A percentile compares a stretch with the other conserved stretches of the same genome.
These are phyloP conservation scores for Pachliopta kotzebuea DNA, from an alignment of 2,888 invertebrate species.

Conservation along the genomic window DNA sequence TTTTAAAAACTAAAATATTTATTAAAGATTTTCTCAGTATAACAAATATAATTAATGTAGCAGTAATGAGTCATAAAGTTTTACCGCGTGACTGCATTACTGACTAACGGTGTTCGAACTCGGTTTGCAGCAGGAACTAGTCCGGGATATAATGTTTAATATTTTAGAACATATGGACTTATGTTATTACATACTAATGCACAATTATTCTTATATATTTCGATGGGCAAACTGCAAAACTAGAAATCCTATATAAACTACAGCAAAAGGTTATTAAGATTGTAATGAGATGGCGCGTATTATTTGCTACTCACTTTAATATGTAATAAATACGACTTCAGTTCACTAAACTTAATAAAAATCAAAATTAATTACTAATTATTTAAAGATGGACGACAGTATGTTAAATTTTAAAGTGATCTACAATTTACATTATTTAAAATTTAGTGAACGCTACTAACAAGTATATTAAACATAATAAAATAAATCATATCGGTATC, in stretches of 20 bases:
- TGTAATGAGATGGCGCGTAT: slow-evolving; percentile 6
- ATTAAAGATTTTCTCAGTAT: no score
- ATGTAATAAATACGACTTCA: no score
- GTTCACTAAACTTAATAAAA: no score
- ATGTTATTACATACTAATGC: slow-evolving; percentile 9
- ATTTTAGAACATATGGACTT: slow-evolving; percentile 30
- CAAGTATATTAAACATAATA: no score
- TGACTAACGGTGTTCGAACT: slow-evolving; percentile 53
- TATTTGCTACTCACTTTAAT: slow-evolving; percentile 1
- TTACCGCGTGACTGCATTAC: slow-evolving; percentile 36
- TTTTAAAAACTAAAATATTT: no score
- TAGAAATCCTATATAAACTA: slow-evolving; percentile 31
- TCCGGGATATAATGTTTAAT: slow-evolving; percentile 46
- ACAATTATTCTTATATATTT: slow-evolving; percentile 20
- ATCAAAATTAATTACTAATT: no score
- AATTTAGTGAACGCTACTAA: no score
- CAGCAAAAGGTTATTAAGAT: slow-evolving; percentile 28
- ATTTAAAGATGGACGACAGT: no score
- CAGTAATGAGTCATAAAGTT: slow-evolving; percentile 16
- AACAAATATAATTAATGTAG: not conserved
- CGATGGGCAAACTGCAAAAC: slow-evolving; percentile 25
- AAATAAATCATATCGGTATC: no score
- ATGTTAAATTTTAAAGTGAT: no score
- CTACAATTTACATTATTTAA: no score
- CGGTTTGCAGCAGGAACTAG: slow-evolving; percentile 53